Evolutionary conservation across 37 sponge, comb jelly and placozoan genomes (phyloP).

Genomic region (Spongilla lacustris): DNA sequence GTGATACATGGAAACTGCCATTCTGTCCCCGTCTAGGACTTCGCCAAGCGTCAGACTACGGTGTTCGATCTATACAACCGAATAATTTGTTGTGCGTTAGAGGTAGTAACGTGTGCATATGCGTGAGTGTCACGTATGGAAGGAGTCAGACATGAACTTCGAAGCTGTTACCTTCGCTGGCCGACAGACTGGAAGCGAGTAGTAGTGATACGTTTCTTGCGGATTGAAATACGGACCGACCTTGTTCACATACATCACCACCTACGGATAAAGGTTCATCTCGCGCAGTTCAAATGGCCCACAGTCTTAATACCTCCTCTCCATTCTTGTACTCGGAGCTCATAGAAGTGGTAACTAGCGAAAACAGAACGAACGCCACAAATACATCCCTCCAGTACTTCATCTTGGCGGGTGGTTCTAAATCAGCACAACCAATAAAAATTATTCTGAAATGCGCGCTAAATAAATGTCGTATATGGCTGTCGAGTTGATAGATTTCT

Average conservation of each 20-base stretch:
- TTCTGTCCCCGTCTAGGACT: conserved; percentile 91
- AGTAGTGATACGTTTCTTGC: conserved; percentile 95
- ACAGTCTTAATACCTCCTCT: background rate
- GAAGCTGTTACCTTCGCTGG: conserved; percentile 73
- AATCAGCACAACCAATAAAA: background rate
- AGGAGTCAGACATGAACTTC: background rate
- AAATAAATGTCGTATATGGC: background rate
- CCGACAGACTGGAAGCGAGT: conserved; percentile 84
- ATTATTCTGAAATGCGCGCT: background rate
- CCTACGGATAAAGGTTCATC: conserved; percentile 21
- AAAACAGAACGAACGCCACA: background rate
- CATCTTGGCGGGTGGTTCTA: background rate
- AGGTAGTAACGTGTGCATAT: background rate
- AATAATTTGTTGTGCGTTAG: no score
- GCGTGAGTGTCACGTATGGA: background rate
- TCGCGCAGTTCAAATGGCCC: no score
- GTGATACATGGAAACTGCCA: conserved; percentile 84
- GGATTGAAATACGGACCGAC: conserved; percentile 96
- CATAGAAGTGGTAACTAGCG: background rate
- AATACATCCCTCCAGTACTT: background rate
- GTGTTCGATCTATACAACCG: conserved; percentile 88
- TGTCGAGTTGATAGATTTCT: conserved; percentile 24
- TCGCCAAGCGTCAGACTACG: conserved; percentile 86
- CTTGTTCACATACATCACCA: conserved; percentile 88
- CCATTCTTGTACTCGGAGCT: background rate